Percentiles rank a stretch among this genome's conserved stretches.
Conservation (phyloP, 1,140 invertebrate genomes). For the Hypothenemus hampei region DNA sequence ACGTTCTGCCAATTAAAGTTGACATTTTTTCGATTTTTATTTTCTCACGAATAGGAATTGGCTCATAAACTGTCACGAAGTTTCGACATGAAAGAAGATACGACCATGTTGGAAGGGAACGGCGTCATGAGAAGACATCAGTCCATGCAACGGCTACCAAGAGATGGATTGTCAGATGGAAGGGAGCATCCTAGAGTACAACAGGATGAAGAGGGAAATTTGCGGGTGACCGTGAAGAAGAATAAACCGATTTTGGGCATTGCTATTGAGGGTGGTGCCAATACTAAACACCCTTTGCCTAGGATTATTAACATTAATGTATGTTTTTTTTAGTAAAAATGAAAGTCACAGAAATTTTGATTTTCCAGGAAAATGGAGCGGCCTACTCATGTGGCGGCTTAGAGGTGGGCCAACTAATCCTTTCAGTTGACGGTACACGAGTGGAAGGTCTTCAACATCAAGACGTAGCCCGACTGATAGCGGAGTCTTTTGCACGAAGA, state of each 20-base stretch:
- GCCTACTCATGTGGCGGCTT: constrained; percentile 87
- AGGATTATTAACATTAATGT: constrained; percentile 96
- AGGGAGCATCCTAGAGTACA: constrained; percentile 54
- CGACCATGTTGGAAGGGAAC: constrained; percentile 63
- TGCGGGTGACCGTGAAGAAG: constrained; percentile 82
- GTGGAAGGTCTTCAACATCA: constrained; percentile 74
- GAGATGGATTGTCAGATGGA: constrained; percentile 51
- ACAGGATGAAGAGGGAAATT: constrained; percentile 77
- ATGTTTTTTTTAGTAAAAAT: constrained; percentile 42
- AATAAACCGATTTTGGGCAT: constrained; percentile 91
- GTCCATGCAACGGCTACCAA: constrained; percentile 62
- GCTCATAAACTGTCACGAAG: constrained; percentile 77
- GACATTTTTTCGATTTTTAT: no score
- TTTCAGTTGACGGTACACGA: constrained; percentile 86
- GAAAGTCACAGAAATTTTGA: neutral
- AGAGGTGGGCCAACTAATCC: constrained; percentile 88
- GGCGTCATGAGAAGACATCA: constrained; percentile 56
- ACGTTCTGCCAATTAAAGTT: no score
- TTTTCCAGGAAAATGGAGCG: constrained; percentile 82
- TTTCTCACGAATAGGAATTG: no score
- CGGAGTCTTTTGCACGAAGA: constrained; percentile 80
- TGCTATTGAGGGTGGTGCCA: constrained; percentile 93
- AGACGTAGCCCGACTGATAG: constrained; percentile 82
- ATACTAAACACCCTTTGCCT: constrained; percentile 89
- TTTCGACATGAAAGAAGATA: constrained; percentile 81